These are phyloP conservation scores for Artemia sinica DNA, from an alignment of 2,888 invertebrate species.

Conservation along the genomic window DNA sequence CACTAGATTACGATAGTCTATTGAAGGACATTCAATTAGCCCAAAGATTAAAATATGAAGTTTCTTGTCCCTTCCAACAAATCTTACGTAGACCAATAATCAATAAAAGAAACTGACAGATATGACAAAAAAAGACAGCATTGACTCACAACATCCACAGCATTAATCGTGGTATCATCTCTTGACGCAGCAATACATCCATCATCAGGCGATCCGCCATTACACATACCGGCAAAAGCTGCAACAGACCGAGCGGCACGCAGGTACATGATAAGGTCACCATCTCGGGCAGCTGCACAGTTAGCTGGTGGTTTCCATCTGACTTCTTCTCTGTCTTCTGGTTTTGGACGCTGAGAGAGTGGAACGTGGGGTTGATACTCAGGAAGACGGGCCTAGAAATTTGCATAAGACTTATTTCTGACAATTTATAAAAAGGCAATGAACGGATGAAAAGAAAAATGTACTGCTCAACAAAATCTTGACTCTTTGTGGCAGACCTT, in stretches of 20 bases:
- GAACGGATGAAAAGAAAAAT: slow-evolving; percentile 17
- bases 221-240: slow-evolving; percentile 96
- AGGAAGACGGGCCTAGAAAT: slow-evolving; percentile 43
- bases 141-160: slow-evolving; percentile 61
- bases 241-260: slow-evolving; percentile 94
- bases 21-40: no score
- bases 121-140: no score
- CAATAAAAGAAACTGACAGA: no score
- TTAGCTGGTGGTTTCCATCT: slow-evolving; percentile 87
- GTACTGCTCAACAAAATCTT: slow-evolving; percentile 16
- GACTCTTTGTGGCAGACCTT: slow-evolving; percentile 11
- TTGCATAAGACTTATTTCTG: background rate
- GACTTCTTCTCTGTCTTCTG: slow-evolving; percentile 58
- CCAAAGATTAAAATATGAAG: no score
- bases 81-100: no score
- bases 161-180: slow-evolving; percentile 94
- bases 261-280: slow-evolving; percentile 91
- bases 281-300: slow-evolving; percentile 43
- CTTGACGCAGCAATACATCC: slow-evolving; percentile 89
- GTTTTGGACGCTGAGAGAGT: slow-evolving; percentile 34
- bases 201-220: slow-evolving; percentile 90
- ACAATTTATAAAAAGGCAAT: slow-evolving; percentile 23
- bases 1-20: no score
- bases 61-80: no score
- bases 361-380: slow-evolving; percentile 35